These are phyloP conservation scores for Oncorhynchus clarkii DNA, from an alignment of 2,113 vertebrate species.

Conservation along the genomic window DNA sequence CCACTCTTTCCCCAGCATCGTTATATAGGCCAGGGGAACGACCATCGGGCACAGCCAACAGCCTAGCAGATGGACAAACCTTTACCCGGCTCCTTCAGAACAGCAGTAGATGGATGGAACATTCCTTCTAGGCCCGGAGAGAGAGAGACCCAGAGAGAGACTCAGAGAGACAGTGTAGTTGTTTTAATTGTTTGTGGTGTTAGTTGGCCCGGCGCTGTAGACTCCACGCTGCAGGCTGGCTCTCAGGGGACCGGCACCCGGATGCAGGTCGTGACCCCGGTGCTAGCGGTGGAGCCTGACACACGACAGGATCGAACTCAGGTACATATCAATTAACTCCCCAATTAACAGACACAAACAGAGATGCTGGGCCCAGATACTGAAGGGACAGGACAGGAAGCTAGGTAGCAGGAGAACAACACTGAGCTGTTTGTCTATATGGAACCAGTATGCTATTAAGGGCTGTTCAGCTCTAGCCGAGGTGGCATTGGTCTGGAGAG, in stretches of 20 bases:
- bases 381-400: background rate
- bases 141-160: background rate
- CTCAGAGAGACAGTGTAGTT: constrained; percentile 9
- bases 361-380: background rate
- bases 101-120: background rate
- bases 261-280: constrained; percentile 60
- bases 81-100: background rate
- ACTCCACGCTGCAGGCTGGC: constrained; percentile 42
- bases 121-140: background rate
- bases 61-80: background rate
- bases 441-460: background rate
- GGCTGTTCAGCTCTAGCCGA: background rate
- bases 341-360: constrained; percentile 10
- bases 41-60: background rate
- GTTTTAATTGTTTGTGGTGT: constrained; percentile 72
- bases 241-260: constrained; percentile 57
- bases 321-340: constrained; percentile 1
- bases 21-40: background rate
- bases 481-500: background rate
- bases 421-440: background rate
- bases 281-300: constrained; percentile 10
- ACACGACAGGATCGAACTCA: constrained; percentile 14
- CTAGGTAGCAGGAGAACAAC: background rate
- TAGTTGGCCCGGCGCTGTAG: constrained; percentile 49
- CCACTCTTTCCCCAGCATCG: background rate